Percentiles rank a stretch among this genome's conserved stretches.
These are phyloP conservation scores for Ptyas mucosa DNA, from an alignment of 2,113 vertebrate genomes.

Conservation along the genomic window DNA sequence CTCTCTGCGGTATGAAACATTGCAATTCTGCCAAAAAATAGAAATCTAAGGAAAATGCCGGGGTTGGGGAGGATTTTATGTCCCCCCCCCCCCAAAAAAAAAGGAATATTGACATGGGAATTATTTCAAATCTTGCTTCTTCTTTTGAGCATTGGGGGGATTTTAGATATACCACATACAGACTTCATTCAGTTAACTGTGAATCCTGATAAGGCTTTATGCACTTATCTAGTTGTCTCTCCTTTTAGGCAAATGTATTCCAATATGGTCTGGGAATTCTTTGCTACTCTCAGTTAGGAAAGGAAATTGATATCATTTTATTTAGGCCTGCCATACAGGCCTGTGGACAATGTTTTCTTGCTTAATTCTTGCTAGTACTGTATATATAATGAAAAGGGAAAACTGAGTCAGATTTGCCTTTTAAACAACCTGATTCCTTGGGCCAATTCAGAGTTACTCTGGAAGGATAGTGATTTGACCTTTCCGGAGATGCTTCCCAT, in stretches of 20 bases:
- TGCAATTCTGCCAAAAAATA: neutral
- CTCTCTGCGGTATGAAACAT: neutral
- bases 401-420: neutral
- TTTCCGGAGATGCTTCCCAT: neutral
- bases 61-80: neutral
- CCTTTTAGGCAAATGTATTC: neutral
- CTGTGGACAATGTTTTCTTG: neutral
- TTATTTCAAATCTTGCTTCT: neutral
- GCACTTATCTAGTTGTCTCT: neutral
- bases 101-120: neutral
- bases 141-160: neutral
- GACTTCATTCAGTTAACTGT: neutral
- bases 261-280: neutral
- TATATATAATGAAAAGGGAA: neutral
- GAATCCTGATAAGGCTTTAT: neutral
- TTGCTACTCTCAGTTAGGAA: conserved; percentile 13
- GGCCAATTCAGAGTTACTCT: neutral
- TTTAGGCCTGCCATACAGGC: neutral
- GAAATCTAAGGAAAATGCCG: neutral
- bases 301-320: neutral
- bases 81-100: neutral
- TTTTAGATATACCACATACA: neutral
- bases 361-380: neutral
- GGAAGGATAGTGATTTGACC: neutral
- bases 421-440: neutral